phyloP scores from a whole-genome alignment of 2,888 invertebrate species.

The Biston stratarius region DNA sequence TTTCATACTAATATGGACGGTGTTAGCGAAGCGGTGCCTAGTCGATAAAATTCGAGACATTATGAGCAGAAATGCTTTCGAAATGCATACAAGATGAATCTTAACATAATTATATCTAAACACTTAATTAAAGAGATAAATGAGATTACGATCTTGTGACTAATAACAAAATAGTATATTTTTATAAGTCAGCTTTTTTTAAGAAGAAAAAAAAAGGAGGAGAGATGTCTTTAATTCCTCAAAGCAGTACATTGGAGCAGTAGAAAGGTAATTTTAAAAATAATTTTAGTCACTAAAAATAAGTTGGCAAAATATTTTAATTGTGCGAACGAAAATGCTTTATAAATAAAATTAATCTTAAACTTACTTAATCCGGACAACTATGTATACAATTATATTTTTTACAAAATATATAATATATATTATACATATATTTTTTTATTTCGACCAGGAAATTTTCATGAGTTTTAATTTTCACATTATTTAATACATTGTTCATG shows the following conservation, averaged over 20 bases:
- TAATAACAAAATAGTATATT: constrained; percentile 34
- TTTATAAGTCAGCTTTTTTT: background rate
- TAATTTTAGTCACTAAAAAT: background rate
- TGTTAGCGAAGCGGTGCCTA: constrained; percentile 58
- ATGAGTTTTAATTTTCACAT: background rate
- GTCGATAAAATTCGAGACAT: constrained; percentile 16
- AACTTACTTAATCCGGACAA: constrained; percentile 14
- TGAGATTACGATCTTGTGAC: constrained; percentile 59
- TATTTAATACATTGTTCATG: background rate
- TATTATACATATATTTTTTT: constrained; percentile 8
- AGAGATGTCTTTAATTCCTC: too few species aligned
- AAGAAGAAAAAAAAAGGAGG: too few species aligned
- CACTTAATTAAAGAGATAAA: constrained; percentile 46
- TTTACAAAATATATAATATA: constrained; percentile 30
- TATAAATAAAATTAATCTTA: constrained; percentile 12
- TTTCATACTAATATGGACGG: constrained; percentile 61
- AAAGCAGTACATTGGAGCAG: background rate
- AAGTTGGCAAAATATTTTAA: background rate
- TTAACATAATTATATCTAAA: constrained; percentile 43
- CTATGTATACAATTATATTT: constrained; percentile 5
- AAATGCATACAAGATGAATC: constrained; percentile 62
- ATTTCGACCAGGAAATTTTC: background rate
- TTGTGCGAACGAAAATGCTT: constrained; percentile 17
- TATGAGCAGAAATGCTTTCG: constrained; percentile 59
- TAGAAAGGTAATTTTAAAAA: background rate